phyloP scores from a whole-genome alignment of 2,113 vertebrate species.

The Podarcis raffonei region DNA sequence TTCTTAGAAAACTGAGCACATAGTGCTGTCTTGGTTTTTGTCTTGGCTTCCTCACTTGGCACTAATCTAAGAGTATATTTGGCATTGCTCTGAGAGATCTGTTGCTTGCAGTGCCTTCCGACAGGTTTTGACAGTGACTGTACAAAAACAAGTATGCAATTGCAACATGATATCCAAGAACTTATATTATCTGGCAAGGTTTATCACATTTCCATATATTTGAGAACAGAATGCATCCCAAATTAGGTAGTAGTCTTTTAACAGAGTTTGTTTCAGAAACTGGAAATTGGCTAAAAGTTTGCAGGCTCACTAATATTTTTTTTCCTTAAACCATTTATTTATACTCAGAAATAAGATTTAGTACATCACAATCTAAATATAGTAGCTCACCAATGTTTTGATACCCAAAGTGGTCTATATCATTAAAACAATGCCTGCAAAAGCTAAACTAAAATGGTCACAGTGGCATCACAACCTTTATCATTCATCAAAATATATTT shows the following conservation, averaged over 20 bases:
- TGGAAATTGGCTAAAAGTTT: not conserved
- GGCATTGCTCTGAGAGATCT: not conserved
- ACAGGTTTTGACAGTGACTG: not conserved
- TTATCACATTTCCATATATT: not conserved
- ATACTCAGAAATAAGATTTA: too few relatives aligned
- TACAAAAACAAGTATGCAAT: not conserved
- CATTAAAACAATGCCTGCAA: not conserved
- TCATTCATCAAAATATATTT: not conserved
- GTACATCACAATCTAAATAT: too few relatives aligned
- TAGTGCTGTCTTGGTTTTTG: not conserved
- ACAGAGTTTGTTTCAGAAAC: not conserved
- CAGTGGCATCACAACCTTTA: not conserved
- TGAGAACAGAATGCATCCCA: not conserved
- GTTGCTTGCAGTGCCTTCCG: not conserved
- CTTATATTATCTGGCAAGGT: not conserved
- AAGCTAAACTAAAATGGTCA: not conserved
- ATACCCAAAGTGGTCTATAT: not conserved
- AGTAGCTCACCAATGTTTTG: not conserved
- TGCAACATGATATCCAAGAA: not conserved
- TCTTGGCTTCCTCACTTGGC: not conserved
- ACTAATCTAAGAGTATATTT: not conserved
- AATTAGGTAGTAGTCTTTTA: fast-evolving
- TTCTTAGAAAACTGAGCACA: not conserved
- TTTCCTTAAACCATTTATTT: too few relatives aligned
- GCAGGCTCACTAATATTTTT: not conserved